phyloP scores from a whole-genome alignment of 2,113 vertebrate genomes.

The Podarcis cretensis region DNA sequence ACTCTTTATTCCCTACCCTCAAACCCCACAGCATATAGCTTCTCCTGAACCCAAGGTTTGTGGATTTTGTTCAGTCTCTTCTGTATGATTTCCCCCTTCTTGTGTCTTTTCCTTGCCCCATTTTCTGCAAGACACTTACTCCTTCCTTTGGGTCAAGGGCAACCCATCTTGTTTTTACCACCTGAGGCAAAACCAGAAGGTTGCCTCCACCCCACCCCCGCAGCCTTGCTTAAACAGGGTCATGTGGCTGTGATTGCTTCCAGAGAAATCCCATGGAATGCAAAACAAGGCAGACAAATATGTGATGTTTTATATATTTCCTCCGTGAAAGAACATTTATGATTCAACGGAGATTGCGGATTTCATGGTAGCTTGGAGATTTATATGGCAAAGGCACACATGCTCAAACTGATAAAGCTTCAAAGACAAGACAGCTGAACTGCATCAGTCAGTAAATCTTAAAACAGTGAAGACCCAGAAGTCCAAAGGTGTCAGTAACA shows the following conservation, averaged over 20 bases:
- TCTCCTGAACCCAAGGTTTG: not conserved
- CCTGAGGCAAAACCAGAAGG: no score
- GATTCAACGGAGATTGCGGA: not conserved
- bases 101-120: not conserved
- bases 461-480: no score
- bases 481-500: no score
- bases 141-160: not conserved
- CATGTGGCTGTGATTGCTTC: no score
- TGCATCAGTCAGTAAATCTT: not conserved
- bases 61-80: not conserved
- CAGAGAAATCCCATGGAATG: no score
- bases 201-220: no score
- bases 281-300: not conserved
- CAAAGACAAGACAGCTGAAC: not conserved
- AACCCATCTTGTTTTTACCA: no score
- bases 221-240: no score
- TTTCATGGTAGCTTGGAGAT: not conserved
- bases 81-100: not conserved
- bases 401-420: not conserved
- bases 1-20: not conserved
- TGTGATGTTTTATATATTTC: not conserved
- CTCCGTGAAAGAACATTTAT: not conserved
- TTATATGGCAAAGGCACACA: not conserved
- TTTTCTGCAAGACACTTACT: not conserved
- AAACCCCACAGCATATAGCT: not conserved